Evolutionary conservation across 2,113 vertebrate genomes (phyloP).

Genomic region (Calidris pugnax): DNA sequence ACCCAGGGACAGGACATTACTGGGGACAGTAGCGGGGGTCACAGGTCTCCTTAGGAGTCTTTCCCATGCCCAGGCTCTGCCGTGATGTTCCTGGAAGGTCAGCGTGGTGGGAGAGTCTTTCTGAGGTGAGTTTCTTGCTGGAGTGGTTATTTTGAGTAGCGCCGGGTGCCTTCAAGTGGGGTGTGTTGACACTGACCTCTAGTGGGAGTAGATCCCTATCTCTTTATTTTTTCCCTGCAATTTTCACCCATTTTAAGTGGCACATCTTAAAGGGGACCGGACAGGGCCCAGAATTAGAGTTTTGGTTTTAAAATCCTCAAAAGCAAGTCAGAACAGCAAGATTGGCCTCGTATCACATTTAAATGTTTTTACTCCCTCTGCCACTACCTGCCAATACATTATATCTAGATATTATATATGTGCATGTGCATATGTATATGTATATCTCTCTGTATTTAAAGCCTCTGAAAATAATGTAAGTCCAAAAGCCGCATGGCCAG

Average conservation of each 20-base stretch:
- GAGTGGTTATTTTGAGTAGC: background rate
- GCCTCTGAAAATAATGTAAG: background rate
- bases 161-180: background rate
- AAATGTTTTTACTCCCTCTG: background rate
- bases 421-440: no score
- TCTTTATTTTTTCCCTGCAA: background rate
- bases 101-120: background rate
- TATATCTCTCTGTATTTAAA: background rate
- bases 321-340: background rate
- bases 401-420: background rate
- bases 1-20: background rate
- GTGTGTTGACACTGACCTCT: constrained; percentile 47
- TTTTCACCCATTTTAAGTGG: background rate
- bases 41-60: background rate
- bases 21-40: background rate
- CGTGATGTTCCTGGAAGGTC: background rate
- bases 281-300: background rate
- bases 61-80: background rate
- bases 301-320: background rate
- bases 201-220: background rate
- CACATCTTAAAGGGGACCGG: background rate
- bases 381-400: background rate
- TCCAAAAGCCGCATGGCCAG: background rate
- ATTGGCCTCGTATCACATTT: background rate
- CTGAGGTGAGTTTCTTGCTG: background rate